phyloP scores from a whole-genome alignment of 2,888 invertebrate species.

The Hypolimnas misippus region DNA sequence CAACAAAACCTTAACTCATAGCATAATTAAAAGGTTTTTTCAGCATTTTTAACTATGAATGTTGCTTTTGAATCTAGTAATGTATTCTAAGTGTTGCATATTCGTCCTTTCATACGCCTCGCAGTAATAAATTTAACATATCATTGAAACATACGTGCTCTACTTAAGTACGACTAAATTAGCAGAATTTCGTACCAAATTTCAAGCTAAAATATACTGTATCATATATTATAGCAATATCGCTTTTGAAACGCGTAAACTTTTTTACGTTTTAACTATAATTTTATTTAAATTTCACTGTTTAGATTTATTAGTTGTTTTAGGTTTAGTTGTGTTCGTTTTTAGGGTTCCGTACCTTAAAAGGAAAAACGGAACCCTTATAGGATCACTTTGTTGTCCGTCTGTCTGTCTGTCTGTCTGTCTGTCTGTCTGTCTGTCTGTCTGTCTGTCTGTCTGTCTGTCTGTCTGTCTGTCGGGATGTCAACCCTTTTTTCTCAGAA shows the following conservation, averaged over 20 bases:
- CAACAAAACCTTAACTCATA: too few relatives aligned
- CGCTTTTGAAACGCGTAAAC: constrained; percentile 9
- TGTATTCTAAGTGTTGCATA: constrained; percentile 7
- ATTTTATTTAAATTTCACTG: not conserved
- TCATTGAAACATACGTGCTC: constrained; percentile 44
- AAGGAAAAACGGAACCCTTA: too few relatives aligned
- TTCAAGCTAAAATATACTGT: constrained; percentile 46
- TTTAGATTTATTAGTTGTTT: not conserved
- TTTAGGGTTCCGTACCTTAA: too few relatives aligned
- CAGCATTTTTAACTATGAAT: not conserved
- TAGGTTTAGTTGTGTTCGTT: not conserved
- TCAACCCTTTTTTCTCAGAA: too few relatives aligned
- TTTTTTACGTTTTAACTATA: not conserved
- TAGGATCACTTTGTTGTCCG: too few relatives aligned
- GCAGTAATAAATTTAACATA: constrained; percentile 43
- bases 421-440: too few relatives aligned
- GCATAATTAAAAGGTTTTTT: not conserved
- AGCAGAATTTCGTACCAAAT: constrained; percentile 45
- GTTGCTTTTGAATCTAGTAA: constrained; percentile 1
- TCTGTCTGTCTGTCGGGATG: too few relatives aligned
- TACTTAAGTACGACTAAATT: constrained; percentile 51
- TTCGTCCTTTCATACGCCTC: constrained; percentile 21
- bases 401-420: too few relatives aligned
- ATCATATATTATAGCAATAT: constrained; percentile 44
- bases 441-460: too few relatives aligned